Percentiles rank a stretch among this genome's conserved stretches.
phyloP scores from a whole-genome alignment of 2,797 vertebrate species.

The Darevskia mixta region DNA sequence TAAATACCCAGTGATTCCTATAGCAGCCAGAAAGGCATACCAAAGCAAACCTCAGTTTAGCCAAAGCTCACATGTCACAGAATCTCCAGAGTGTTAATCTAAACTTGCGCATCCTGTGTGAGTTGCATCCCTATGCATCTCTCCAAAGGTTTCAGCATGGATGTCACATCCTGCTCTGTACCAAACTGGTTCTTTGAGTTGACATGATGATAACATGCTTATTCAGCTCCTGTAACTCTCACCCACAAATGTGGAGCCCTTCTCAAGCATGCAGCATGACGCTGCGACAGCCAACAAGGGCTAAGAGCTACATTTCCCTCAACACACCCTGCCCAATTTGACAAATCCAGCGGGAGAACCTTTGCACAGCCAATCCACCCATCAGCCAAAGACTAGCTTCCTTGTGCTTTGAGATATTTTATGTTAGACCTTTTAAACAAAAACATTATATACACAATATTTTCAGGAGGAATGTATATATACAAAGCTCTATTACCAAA shows the following conservation, averaged over 20 bases:
- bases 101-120: neutral
- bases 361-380: neutral
- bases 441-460: neutral
- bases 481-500: neutral
- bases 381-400: neutral
- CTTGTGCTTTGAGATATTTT: neutral
- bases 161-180: constrained; percentile 2
- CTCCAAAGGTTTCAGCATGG: neutral
- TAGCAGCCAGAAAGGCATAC: neutral
- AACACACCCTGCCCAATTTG: neutral
- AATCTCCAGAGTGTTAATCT: neutral
- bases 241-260: neutral
- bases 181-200: constrained; percentile 8
- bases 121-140: neutral
- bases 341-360: neutral
- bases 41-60: neutral
- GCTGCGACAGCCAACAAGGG: neutral
- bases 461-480: neutral
- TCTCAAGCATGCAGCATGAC: neutral
- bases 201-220: neutral
- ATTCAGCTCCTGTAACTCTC: neutral
- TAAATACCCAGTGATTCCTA: neutral
- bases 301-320: neutral
- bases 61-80: neutral
- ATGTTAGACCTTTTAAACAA: neutral